These are phyloP conservation scores for Phyllotis vaccarum DNA, from an alignment of 2,797 vertebrate genomes.

Conservation along the genomic window DNA sequence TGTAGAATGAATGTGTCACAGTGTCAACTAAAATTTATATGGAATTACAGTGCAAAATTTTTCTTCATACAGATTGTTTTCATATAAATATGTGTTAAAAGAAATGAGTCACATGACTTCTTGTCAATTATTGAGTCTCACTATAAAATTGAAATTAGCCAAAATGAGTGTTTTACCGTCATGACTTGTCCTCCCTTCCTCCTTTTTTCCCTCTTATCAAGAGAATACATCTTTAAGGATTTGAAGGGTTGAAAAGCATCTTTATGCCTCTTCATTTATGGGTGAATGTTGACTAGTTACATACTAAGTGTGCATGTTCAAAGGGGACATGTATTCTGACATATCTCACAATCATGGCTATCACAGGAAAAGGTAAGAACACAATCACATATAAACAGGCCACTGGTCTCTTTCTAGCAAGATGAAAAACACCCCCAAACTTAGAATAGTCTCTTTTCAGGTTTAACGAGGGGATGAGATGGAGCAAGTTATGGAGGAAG, in stretches of 20 bases:
- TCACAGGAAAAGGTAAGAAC: neutral
- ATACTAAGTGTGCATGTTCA: neutral
- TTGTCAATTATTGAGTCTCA: conserved; percentile 14
- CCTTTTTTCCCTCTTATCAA: neutral
- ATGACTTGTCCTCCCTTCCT: neutral
- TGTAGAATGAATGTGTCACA: neutral
- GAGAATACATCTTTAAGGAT: neutral
- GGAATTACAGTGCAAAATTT: neutral
- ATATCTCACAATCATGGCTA: neutral
- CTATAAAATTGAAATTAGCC: neutral
- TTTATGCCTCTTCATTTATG: neutral
- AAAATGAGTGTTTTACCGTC: neutral
- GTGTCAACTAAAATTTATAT: neutral
- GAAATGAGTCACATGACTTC: neutral
- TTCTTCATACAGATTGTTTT: neutral
- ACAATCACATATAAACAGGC: neutral
- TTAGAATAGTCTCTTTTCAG: neutral
- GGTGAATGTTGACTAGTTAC: neutral
- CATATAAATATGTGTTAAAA: neutral
- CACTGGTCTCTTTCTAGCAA: neutral
- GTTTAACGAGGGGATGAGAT: neutral
- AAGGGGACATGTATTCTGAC: neutral
- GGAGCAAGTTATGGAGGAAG: too few relatives aligned
- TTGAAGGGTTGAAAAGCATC: neutral
- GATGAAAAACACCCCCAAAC: neutral